phyloP scores from a whole-genome alignment of 1,140 invertebrate species.

The Epicauta chinensis region DNA sequence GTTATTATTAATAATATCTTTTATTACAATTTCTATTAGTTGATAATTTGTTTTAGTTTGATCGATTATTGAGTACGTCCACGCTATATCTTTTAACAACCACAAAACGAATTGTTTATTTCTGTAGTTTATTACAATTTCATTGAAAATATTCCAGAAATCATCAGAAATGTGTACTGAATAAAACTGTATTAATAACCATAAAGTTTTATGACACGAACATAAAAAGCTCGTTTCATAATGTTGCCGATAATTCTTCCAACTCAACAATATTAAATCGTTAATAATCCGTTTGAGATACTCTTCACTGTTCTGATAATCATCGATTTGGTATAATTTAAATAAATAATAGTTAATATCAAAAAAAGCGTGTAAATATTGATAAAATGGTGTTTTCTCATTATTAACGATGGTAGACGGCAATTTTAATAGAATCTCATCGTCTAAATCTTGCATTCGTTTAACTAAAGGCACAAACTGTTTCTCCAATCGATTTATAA shows the following conservation, averaged over 20 bases:
- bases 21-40: constrained; percentile 16
- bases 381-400: constrained; percentile 20
- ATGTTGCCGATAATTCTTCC: constrained; percentile 17
- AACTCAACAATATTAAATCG: constrained; percentile 21
- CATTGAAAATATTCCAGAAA: constrained; percentile 30
- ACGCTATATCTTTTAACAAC: constrained; percentile 23
- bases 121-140: constrained; percentile 17
- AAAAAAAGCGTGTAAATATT: constrained; percentile 33
- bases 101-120: constrained; percentile 18
- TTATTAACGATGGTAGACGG: constrained; percentile 4
- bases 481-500: constrained; percentile 1
- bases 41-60: constrained; percentile 16
- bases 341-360: constrained; percentile 29
- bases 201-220: constrained; percentile 24
- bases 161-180: constrained; percentile 4
- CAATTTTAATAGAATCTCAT: constrained; percentile 24
- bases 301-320: constrained; percentile 11
- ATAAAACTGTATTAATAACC: constrained; percentile 21
- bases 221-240: constrained; percentile 21
- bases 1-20: background rate
- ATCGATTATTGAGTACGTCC: constrained; percentile 4
- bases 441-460: constrained; percentile 13
- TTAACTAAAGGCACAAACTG: constrained; percentile 12
- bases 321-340: constrained; percentile 17
- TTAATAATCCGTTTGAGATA: constrained; percentile 17